Evolutionary conservation across 2,113 vertebrate species (phyloP), one percentile per base, ranked within the genome.

Genomic region (Engraulis encrasicolus): DNA sequence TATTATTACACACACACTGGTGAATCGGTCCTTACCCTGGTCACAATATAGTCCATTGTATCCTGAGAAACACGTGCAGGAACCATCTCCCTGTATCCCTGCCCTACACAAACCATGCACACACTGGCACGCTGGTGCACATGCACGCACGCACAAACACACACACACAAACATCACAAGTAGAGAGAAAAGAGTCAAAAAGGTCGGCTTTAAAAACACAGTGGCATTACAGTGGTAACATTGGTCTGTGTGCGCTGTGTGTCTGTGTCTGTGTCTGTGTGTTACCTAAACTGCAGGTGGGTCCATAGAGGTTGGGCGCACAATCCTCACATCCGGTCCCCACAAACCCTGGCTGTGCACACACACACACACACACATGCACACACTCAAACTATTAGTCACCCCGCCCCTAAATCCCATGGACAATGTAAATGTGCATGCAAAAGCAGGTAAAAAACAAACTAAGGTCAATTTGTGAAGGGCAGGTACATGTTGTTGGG

Each of bases 241-340:
- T 45, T 45, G 40, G 40, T 45, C 40, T 45, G 40, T 45, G 9
- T 45, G 40, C 3, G 40, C 40, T n/a, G n/a, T n/a, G n/a, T n/a
- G n/a, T n/a, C n/a, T n/a, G n/a, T n/a, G n/a, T n/a, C n/a, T n/a
- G n/a, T n/a, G n/a, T n/a, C n/a, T n/a, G 52, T 20, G 52, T 58
- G 52, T 66, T 23, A 66, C 58, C 58, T 66, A 23, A 66, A 66
- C 89, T 91, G 77, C 98, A 99, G 82, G 88, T 87, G 81, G 93
- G 85, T 2, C 97, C 97, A n/a, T 96, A 99, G 2, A 93, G 86
- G 61, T 92, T 92, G n/a, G 94, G 79, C 17, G 87, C 85, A 84
- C 98, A 99, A 54, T 90, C 93, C 92, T 99, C 97, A 92, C 98
- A 99, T n/a, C 96, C 96, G 1, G 94, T 96, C 18, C 98, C 98